A percentile compares a stretch with the other conserved stretches of the same genome.
These are phyloP conservation scores for Spinibarbus caldwelli DNA, from an alignment of 2,797 vertebrate genomes.

Conservation along the genomic window DNA sequence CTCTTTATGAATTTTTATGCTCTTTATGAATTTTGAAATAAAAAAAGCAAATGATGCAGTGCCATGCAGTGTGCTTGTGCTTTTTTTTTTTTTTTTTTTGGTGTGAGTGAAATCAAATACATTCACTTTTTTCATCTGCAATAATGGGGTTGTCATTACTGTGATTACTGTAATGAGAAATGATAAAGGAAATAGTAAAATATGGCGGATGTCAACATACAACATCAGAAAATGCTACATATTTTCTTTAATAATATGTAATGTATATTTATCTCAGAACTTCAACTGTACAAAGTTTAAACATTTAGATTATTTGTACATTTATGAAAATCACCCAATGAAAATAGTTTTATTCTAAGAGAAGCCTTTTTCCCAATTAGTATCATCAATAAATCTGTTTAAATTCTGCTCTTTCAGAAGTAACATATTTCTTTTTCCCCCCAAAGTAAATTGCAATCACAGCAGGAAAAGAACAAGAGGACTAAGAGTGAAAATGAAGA, in stretches of 20 bases:
- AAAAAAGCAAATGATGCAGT: constrained; percentile 8
- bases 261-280: not conserved
- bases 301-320: not conserved
- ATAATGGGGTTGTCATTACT: not conserved
- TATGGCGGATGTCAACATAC: too few species aligned
- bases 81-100: too few species aligned
- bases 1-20: too few species aligned
- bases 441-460: constrained; percentile 52
- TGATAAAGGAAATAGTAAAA: too few species aligned
- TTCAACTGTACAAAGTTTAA: not conserved
- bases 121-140: not conserved
- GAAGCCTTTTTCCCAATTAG: not conserved
- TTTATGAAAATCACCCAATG: constrained; percentile 13
- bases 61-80: not conserved
- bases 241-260: too few species aligned
- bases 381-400: not conserved
- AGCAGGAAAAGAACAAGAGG: constrained; percentile 43
- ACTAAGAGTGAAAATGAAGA: constrained; percentile 41
- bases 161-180: not conserved
- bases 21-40: constrained; percentile 10
- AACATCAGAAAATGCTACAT: not conserved
- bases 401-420: not conserved
- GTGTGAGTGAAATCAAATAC: not conserved
- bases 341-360: not conserved
- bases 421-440: constrained; percentile 14